Base-by-base conservation (phyloP, 2,888 invertebrate genomes). In the Falcaria lacertinaria region DNA sequence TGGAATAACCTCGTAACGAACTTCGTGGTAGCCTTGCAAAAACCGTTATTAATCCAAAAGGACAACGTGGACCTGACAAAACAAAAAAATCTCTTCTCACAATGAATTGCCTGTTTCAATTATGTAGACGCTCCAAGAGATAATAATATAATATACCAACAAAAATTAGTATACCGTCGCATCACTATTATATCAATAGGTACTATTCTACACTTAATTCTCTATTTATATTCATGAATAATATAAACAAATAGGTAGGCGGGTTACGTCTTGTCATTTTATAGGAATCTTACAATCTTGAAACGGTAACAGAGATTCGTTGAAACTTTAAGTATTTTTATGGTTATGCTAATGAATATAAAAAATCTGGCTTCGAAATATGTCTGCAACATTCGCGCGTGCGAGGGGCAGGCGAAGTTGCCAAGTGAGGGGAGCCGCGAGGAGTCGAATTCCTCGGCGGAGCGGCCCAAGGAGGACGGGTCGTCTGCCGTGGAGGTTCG, bases 1-100 rank as follows among this genome's bases (percentile, higher is more conserved):
- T 72, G 80, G 80, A 84, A 77, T 82, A 82, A 84, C 84, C 85
- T 75, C 78, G 50, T 47, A 33, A 43, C 45, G 45, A 46, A 45
- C 52, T 47, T 47, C 43, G 35, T 17, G 35, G 35, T 13, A 13
- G 19, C 19, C 13, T 36, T 19, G 35, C n/a, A 15, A 36, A 36
- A 13, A 13, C n/a, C n/a, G n/a, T n/a, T n/a, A n/a, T 17, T 36
- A 36, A 13, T 36, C 19, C 17, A 16, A 35, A 36, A 19, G 16
- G 13, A 7, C 22, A 22, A 22, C 7, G 22, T 6, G 6, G 7
- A 22, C 5, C 1, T 22, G 5, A 22, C 13, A n/a, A n/a, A 36
- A n/a, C 7, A 19, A 19, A 19, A 19, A 36, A 2, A 17, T 17
- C 35, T 36, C 17, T 19, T 6, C 35, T 36, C 16, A 13, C 13